Base-by-base conservation (phyloP, 2,888 invertebrate species). In the Mythimna loreyi region DNA sequence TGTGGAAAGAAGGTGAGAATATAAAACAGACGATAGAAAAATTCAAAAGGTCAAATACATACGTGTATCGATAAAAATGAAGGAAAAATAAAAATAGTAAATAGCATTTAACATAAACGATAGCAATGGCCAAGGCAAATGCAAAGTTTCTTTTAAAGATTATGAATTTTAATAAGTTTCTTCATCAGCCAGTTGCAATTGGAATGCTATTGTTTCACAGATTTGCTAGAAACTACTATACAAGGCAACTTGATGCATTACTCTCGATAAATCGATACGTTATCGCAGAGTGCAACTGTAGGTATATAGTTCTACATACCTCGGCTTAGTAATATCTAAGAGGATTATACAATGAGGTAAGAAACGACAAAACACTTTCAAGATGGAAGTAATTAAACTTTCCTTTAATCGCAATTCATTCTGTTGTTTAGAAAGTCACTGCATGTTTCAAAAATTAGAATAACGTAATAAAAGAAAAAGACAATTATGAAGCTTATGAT, bases 301-400 rank as follows among this genome's bases (percentile, higher is more conserved):
- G 56, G 65, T 68, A 53, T 60, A 64, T 68, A 63, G 50, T 61
- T 77, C 67, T 25, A 73, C 59, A 78, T 78, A 73, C 68, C 82
- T 62, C 59, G 52, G 53, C 55, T 57, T 52, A 67, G 36, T 71
- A 75, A 71, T 66, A 70, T 72, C 72, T 72, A 72, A 66, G 77
- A 40, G 59, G 69, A 78, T 81, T 75, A 71, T 66, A 81, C 70
- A 66, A 75, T 71, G 72, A 63, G 60, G 67, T 67, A 78, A 68
- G 74, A 58, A 64, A 62, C 52, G 21, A 57, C 49, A 60, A 19
- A 55, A 63, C 57, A 56, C 30, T 33, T 62, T 70, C 19, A 1
- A 45, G n/a, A 62, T 53, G 21, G 25, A 58, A 61, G 50, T 69
- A 61, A 69, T 75, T 64, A 57, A 33, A 62, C 53, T 25, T 40